Conservation (phyloP, 2,113 vertebrate genomes). For the Alces alces region DNA sequence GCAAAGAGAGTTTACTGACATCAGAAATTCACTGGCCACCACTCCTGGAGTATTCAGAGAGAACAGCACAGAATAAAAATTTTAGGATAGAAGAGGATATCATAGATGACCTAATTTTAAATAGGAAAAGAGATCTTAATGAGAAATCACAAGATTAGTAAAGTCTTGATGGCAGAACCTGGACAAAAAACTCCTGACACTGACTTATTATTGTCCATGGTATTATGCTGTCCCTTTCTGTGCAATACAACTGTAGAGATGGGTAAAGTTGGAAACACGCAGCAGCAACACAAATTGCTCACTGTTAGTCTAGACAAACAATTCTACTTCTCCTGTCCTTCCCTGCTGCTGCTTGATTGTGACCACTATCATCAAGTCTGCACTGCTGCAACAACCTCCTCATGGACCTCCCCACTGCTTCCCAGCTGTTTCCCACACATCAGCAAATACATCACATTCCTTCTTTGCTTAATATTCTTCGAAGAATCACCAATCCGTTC, state of each 20-base stretch:
- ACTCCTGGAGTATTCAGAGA: background rate
- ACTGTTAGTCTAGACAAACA: background rate
- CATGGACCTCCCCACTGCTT: background rate
- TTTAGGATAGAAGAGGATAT: background rate
- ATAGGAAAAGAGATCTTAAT: background rate
- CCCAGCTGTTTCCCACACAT: background rate
- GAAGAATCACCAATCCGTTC: background rate
- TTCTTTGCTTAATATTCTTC: background rate
- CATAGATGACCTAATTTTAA: background rate
- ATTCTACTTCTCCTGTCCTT: background rate
- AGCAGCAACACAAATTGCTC: background rate
- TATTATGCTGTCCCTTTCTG: background rate
- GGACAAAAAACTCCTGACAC: background rate
- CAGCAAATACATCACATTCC: background rate
- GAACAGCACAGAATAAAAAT: background rate
- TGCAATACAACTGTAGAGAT: background rate
- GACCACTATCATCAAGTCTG: background rate
- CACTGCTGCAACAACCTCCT: background rate
- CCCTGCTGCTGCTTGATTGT: background rate
- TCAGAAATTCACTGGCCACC: background rate
- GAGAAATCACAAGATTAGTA: background rate
- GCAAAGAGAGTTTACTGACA: background rate
- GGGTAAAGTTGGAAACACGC: background rate
- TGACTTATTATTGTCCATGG: background rate
- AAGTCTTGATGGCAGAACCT: background rate